Evolutionary conservation across 2,888 invertebrate genomes (phyloP), one percentile per base, ranked within the genome.

Genomic region (Reticulitermes lucifugus): DNA sequence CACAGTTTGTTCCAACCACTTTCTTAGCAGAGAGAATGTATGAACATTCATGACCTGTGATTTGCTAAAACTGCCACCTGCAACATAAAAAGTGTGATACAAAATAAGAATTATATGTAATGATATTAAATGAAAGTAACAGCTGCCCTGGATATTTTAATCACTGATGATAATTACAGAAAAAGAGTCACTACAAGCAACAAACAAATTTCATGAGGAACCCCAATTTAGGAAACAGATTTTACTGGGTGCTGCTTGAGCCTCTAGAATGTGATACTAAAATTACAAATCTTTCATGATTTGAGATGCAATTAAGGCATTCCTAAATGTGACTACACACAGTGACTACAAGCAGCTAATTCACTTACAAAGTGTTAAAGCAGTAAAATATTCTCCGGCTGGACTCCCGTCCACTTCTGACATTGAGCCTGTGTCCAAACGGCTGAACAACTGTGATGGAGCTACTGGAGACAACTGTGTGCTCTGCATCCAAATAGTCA

Each of bases 1-100:
- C 60, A 79, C 71, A 43, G 59, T 41, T 41, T 71, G 71, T 14
- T 35, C 22, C 46, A 87, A 51, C 87, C 87, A 87, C 65, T 84
- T 79, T 55, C 85, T 75, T 29, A 87, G 14, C 21, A 71, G 46
- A 35, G 86, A 86, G 41, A 87, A 87, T 0, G 83, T 65, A 65
- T 86, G 85, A 25, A 87, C 83, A 65, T 71, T 83, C 85, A 86
- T 83, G 6, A 86, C 35, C n/a, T 85, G 86, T 14, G 22, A 35
- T n/a, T 84, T 83, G 22, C 51, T 83, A 35, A 60, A 85, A 51
- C 35, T 73, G 25, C 46, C 84, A 21, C 51, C 84, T 84, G 75
- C 9, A 77, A 65, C 55, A 55, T 14, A 51, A 51, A 46, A 55
- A 55, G 4, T 18, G 14, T 55, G 14, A 55, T 55, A 55, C 18